Conservation (phyloP, 2,797 vertebrate genomes). For the Helicolenus hilgendorfi region DNA sequence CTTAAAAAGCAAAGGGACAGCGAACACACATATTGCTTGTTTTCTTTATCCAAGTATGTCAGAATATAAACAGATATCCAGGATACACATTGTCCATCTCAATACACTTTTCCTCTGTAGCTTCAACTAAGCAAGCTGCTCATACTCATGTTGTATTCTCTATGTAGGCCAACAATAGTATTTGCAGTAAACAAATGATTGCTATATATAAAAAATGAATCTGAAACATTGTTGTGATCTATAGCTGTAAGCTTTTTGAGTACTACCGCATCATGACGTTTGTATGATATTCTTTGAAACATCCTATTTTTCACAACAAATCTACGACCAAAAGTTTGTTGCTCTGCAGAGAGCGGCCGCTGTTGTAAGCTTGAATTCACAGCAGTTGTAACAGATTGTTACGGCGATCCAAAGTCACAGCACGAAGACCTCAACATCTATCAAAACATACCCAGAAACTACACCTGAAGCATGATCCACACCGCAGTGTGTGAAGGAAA, state of each 20-base stretch:
- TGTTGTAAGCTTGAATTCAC: no score
- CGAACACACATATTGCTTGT: not conserved
- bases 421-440: not conserved
- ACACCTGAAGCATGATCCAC: not conserved
- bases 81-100: not conserved
- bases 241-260: no score
- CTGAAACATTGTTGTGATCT: not conserved
- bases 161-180: not conserved
- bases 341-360: no score
- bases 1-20: slow-evolving; percentile 22
- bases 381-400: not conserved
- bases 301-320: not conserved
- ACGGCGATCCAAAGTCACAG: not conserved
- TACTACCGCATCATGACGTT: no score
- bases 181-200: not conserved
- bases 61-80: slow-evolving; percentile 13
- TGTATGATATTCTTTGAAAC: not conserved
- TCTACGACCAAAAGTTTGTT: not conserved
- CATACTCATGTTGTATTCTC: not conserved
- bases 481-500: not conserved
- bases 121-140: not conserved
- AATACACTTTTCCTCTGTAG: not conserved
- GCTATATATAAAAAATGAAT: not conserved
- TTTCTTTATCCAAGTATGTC: slow-evolving; percentile 1
- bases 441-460: not conserved